Percentiles rank a stretch among this genome's conserved stretches.
Evolutionary conservation across 2,113 vertebrate genomes (phyloP).

Genomic region (Oenanthe melanoleuca): DNA sequence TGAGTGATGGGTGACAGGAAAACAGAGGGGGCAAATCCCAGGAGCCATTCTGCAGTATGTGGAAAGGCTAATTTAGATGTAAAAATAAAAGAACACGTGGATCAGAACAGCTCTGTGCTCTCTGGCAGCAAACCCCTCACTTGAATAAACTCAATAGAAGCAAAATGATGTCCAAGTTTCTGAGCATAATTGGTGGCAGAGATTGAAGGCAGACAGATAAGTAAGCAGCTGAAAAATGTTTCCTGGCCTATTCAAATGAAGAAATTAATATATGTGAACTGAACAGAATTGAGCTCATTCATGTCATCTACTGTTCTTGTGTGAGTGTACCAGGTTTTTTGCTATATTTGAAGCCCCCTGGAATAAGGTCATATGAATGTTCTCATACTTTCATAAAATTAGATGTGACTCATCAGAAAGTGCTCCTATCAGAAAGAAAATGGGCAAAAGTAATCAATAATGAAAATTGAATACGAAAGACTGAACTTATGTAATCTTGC

Average conservation of each 20-base stretch:
- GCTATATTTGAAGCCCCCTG: background rate
- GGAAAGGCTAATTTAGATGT: background rate
- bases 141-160: background rate
- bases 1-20: background rate
- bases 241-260: background rate
- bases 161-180: background rate
- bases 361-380: background rate
- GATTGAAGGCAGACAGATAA: background rate
- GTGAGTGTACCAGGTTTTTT: background rate
- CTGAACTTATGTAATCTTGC: background rate
- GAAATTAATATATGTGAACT: background rate
- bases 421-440: background rate
- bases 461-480: background rate
- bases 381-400: background rate
- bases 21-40: constrained; percentile 16
- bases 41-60: background rate
- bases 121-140: background rate
- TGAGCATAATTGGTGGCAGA: background rate
- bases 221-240: background rate
- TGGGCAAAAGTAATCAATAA: background rate
- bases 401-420: constrained; percentile 11
- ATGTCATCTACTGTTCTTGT: background rate
- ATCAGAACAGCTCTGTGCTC: background rate
- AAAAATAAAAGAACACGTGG: background rate
- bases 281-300: background rate